Conservation (phyloP, 2,797 vertebrate genomes). For the Phyllotis vaccarum region DNA sequence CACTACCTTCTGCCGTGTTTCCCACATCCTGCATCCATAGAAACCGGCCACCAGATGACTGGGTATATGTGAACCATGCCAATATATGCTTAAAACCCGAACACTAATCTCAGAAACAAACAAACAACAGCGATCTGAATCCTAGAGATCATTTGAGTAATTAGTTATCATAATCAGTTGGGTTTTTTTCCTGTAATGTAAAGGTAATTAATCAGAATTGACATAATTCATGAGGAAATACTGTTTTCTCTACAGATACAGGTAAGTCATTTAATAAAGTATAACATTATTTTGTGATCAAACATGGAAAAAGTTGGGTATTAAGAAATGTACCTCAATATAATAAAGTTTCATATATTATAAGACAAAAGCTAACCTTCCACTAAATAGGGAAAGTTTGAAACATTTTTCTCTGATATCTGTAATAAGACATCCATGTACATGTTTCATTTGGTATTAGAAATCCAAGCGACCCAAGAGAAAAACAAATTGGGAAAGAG, state of each 20-base stretch:
- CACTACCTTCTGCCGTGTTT: too few relatives aligned
- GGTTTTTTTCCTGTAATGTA: neutral
- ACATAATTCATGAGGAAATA: neutral
- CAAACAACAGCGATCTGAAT: neutral
- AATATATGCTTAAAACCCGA: too few relatives aligned
- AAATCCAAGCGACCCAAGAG: neutral
- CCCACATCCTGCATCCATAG: too few relatives aligned
- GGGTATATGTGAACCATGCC: too few relatives aligned
- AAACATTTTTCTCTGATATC: neutral
- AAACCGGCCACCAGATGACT: too few relatives aligned
- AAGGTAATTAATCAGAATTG: neutral
- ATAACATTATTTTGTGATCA: neutral
- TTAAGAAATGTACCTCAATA: neutral
- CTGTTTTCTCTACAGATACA: neutral
- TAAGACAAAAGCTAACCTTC: neutral
- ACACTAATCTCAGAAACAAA: neutral
- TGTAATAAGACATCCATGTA: neutral
- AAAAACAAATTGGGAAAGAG: neutral
- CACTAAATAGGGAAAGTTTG: neutral
- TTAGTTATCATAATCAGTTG: neutral
- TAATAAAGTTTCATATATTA: neutral
- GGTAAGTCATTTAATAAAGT: neutral
- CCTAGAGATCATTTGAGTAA: neutral
- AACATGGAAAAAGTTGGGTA: neutral
- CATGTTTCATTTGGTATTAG: neutral